Conservation (phyloP, 2,888 invertebrate genomes). For the Tipula confusa region DNA sequence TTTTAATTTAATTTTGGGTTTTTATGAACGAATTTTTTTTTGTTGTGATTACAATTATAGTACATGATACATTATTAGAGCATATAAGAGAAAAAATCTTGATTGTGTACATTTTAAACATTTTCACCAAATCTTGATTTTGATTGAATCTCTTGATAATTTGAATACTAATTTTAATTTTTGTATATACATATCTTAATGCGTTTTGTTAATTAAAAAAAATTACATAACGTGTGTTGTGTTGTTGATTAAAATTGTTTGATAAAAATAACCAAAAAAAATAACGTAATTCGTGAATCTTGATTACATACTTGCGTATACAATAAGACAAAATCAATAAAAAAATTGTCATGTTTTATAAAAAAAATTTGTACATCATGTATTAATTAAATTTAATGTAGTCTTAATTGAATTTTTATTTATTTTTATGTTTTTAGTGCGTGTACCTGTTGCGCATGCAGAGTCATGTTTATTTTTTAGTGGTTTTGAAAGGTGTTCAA, state of each 20-base stretch:
- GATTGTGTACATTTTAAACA: background rate
- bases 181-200: background rate
- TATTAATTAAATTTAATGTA: conserved; percentile 12
- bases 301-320: background rate
- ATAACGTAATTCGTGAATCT: background rate
- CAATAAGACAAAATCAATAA: background rate
- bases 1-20: conserved; percentile 25
- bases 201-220: conserved; percentile 3
- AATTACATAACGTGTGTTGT: background rate
- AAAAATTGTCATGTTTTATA: conserved; percentile 17
- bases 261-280: background rate
- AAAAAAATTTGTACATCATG: background rate
- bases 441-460: background rate
- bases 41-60: conserved; percentile 3
- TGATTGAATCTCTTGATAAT: background rate
- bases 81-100: background rate
- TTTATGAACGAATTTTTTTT: background rate
- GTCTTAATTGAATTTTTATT: conserved; percentile 15
- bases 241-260: background rate
- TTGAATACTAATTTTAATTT: background rate
- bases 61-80: conserved; percentile 15
- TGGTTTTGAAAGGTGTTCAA: background rate
- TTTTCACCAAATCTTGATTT: background rate
- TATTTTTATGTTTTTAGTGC: too few species aligned
- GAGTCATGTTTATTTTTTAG: background rate